phyloP scores from a whole-genome alignment of 1,140 invertebrate species.

The Drosophila nannoptera region DNA sequence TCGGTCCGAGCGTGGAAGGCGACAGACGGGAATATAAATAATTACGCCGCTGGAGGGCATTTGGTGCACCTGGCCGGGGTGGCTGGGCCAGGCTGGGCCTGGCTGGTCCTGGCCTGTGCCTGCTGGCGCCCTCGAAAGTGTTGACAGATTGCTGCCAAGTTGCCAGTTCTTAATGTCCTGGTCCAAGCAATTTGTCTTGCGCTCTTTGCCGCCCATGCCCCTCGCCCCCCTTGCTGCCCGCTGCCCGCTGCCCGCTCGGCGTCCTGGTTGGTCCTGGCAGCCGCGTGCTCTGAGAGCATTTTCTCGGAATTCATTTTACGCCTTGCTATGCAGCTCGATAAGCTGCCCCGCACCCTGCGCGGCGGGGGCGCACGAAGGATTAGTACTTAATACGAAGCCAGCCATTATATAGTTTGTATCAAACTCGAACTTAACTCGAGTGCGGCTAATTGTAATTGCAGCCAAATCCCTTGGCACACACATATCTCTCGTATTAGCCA shows the following conservation, averaged over 20 bases:
- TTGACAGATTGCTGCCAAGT: slow-evolving; percentile 74
- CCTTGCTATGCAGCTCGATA: slow-evolving; percentile 24
- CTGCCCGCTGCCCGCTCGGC: not conserved
- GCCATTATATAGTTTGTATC: not conserved
- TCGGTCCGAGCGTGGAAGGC: slow-evolving; percentile 9
- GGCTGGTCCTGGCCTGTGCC: too few relatives aligned
- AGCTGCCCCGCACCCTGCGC: not conserved
- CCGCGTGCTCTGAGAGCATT: not conserved
- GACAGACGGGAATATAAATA: slow-evolving; percentile 51
- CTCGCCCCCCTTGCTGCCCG: not conserved
- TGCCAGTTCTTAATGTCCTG: slow-evolving; percentile 62
- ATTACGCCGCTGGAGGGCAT: slow-evolving; percentile 54
- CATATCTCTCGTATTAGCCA: not conserved
- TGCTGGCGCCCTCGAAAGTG: slow-evolving; percentile 46
- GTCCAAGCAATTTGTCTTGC: slow-evolving; percentile 49
- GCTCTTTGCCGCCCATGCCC: not conserved
- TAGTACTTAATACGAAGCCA: not conserved
- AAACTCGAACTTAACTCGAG: not conserved
- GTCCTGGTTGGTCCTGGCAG: too few relatives aligned
- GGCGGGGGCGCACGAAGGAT: too few relatives aligned
- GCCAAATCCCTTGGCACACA: slow-evolving; percentile 6
- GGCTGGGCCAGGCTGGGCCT: not conserved
- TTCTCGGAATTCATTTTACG: slow-evolving; percentile 21
- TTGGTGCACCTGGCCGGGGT: slow-evolving; percentile 50
- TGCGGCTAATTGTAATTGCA: slow-evolving; percentile 20